A percentile compares a stretch with the other conserved stretches of the same genome.
These are phyloP conservation scores for Clarias magur DNA, from an alignment of 2,113 vertebrate species.

Conservation along the genomic window DNA sequence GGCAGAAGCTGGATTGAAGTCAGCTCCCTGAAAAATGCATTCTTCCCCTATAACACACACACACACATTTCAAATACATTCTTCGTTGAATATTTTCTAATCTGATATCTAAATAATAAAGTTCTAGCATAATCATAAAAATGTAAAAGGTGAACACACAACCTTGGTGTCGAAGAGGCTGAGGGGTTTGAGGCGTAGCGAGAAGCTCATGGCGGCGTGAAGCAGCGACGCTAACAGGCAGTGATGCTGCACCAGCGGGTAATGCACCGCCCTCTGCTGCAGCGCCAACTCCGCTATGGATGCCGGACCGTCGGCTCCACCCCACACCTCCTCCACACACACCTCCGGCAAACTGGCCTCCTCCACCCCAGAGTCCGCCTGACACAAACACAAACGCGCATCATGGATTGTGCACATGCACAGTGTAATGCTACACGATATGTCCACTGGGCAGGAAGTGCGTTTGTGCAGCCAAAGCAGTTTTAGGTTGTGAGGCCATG, in stretches of 20 bases:
- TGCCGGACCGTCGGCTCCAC: constrained; percentile 79
- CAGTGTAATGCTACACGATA: background rate
- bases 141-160: background rate
- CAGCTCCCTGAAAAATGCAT: constrained; percentile 96
- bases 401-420: background rate
- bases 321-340: constrained; percentile 88
- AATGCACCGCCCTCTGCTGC: constrained; percentile 90
- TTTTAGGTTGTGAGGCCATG: background rate
- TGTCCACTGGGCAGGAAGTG: background rate
- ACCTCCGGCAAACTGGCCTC: constrained; percentile 79
- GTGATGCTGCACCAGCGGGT: constrained; percentile 91
- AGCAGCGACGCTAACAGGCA: constrained; percentile 82
- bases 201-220: constrained; percentile 82
- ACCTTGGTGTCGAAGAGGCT: constrained; percentile 95
- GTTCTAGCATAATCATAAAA: background rate
- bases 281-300: constrained; percentile 91
- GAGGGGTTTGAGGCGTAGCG: constrained; percentile 87
- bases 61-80: background rate
- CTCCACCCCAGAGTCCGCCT: constrained; percentile 86
- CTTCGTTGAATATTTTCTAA: background rate
- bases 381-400: background rate
- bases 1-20: constrained; percentile 93
- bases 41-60: constrained; percentile 82
- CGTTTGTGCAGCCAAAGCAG: background rate
- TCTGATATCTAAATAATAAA: background rate